Base-by-base conservation (phyloP, 2,888 invertebrate genomes). In the Cataglyphis cursor region DNA sequence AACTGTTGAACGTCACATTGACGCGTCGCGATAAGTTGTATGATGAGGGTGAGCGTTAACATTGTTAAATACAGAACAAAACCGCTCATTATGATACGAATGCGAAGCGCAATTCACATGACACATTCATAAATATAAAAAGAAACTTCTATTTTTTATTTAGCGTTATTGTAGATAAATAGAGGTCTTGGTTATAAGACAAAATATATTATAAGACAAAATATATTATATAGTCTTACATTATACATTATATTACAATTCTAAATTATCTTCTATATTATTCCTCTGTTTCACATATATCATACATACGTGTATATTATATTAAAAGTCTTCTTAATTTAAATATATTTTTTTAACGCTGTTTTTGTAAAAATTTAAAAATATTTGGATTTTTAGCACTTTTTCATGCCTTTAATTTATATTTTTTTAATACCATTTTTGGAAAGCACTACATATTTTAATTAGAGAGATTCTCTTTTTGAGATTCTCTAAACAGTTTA, bases 1-100 rank as follows among this genome's bases (percentile, higher is more conserved):
- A 94, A 93, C 93, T 94, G 93, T 94, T 93, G 93, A 94, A 93
- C 91, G 93, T 94, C 93, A 93, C 91, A 92, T 93, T 93, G 91
- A 92, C 82, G 81, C 78, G 62, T 83, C 84, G 81, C 80, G 87
- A 82, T 85, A 82, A 72, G 84, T 82, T 85, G 80, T 76, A 72
- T 48, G 82, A 65, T 62, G 51, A 66, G 62, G 15, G 38, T 61
- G 31, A 68, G 72, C 65, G 61, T 35, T 44, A 62, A 5, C 44
- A 44, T 48, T 44, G 51, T 51, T 51, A 51, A 31, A 48, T 6
- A 61, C 18, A 51, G 48, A 62, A 64, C 76, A 76, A 84, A 87
- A 85, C 64, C 62, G 84, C 87, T 89, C 84, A 81, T 89, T 89
- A 83, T 72, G 12, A 35, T 44, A 18, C 48, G 31, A 48, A 59